phyloP scores from a whole-genome alignment of 2,888 invertebrate species.

The Hirtodrosophila duncani region DNA sequence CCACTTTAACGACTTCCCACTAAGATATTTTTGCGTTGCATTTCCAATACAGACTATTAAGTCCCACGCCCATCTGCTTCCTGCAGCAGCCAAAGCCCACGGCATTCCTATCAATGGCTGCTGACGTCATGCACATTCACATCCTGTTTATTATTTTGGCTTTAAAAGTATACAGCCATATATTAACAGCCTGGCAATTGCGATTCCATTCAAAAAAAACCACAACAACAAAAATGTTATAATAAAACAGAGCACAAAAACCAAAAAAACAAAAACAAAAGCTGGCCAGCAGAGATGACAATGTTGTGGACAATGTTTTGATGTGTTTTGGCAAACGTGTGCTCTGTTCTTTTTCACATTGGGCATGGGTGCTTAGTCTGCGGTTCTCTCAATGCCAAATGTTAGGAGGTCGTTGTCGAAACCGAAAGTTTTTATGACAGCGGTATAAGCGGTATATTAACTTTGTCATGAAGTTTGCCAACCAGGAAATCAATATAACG shows the following conservation, averaged over 20 bases:
- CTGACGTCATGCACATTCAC: constrained; percentile 48
- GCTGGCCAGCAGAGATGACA: constrained; percentile 32
- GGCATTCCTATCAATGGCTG: constrained; percentile 26
- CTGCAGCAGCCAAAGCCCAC: constrained; percentile 14
- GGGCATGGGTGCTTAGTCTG: constrained; percentile 48
- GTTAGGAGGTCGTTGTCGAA: constrained; percentile 25
- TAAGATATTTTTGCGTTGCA: too few species aligned
- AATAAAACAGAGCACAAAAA: constrained; percentile 41
- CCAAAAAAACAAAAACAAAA: constrained; percentile 27
- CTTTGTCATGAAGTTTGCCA: too few species aligned
- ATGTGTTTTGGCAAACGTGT: too few species aligned
- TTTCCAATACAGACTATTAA: too few species aligned
- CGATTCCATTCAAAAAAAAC: constrained; percentile 62
- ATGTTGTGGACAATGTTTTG: constrained; percentile 58
- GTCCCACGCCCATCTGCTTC: too few species aligned
- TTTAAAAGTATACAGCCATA: constrained; percentile 30
- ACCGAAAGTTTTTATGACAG: constrained; percentile 36
- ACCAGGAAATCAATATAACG: too few species aligned
- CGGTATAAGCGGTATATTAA: too few species aligned
- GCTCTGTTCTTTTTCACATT: too few species aligned
- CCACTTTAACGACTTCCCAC: too few species aligned
- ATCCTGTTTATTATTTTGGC: constrained; percentile 62
- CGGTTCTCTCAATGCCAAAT: constrained; percentile 17
- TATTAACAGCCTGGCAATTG: constrained; percentile 8
- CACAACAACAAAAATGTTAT: constrained; percentile 41